Base-by-base conservation (phyloP, 2,888 invertebrate genomes). In the Elmis aenea region DNA sequence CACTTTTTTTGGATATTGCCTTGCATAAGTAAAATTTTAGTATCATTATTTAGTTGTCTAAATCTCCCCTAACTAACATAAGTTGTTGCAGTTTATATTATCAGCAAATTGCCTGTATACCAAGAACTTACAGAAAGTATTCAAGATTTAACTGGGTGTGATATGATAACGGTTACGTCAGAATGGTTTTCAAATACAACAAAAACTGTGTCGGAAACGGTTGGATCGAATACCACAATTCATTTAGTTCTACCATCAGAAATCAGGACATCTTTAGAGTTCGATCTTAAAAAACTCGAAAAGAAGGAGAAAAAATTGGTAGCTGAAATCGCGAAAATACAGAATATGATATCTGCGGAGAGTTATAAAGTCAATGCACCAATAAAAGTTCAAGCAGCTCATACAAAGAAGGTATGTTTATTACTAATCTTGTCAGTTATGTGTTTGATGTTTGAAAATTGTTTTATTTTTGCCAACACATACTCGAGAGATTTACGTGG, bases 241-340 rank as follows among this genome's bases (percentile, higher is more conserved):
- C 54, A 59, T 42, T 43, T 67, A 15, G 31, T 42, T 15, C 54
- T 68, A 24, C 62, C 67, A 1, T 46, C 54, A 3, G 63, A 65
- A 22, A 26, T 61, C 26, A 51, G 38, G 36, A 50, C 46, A 24
- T 33, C 51, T 4, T 38, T 66, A 15, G 50, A 55, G 21, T 36
- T 61, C 20, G 62, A 67, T 50, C 31, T 50, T 20, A 44, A 49
- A 3, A 61, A 62, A 50, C 48, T 65, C 33, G 51, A 57, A 16
- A 52, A 47, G 45, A 67, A 64, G 38, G 57, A 55, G 40, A 50
- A 47, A 21, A 68, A 67, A 50, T 39, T 69, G 22, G 12, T 50
- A 9, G 56, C 52, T 24, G 65, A 68, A 43, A 44, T 69, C 30
- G 55, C 53, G 13, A 67, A 63, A 47, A 45, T 68, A 40, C 52